Conservation (phyloP, 2,797 vertebrate genomes). For the Pangasius djambal region DNA sequence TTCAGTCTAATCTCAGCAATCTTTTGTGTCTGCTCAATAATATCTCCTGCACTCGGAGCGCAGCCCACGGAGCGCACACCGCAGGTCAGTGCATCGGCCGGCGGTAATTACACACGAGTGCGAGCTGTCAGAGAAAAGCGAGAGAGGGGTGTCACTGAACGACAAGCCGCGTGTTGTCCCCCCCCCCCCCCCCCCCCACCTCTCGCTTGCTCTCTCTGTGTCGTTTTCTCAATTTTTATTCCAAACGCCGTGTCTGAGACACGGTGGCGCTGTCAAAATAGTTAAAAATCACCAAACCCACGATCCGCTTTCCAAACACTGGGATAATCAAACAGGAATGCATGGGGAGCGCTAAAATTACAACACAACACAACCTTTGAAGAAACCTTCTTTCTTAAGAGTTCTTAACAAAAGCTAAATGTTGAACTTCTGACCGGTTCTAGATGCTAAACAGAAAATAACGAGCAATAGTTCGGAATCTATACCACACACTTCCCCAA, state of each 20-base stretch:
- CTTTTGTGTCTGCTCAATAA: slow-evolving; percentile 60
- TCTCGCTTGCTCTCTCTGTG: not conserved
- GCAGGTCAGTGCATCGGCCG: slow-evolving; percentile 51
- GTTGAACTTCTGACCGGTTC: not conserved
- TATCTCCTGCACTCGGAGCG: slow-evolving; percentile 40
- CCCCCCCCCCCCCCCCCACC: not conserved
- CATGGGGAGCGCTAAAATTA: slow-evolving; percentile 14
- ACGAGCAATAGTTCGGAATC: not conserved
- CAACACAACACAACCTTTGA: not conserved
- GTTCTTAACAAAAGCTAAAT: not conserved
- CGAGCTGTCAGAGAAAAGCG: slow-evolving; percentile 27
- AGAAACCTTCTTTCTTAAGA: not conserved
- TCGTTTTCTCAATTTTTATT: not conserved
- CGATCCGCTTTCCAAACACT: not conserved
- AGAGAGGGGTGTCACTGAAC: not conserved
- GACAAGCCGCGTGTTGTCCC: not conserved
- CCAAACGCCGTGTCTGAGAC: not conserved
- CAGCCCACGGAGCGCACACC: slow-evolving; percentile 37
- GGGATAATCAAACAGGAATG: slow-evolving; percentile 45
- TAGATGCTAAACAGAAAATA: not conserved
- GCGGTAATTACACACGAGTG: slow-evolving; percentile 57
- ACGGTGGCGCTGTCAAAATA: slow-evolving; percentile 21
- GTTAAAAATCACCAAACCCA: not conserved
- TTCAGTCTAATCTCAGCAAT: slow-evolving; percentile 55
- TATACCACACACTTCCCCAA: not conserved